Base-by-base conservation (phyloP, 2,888 invertebrate genomes). In the Aleiodes alternator region DNA sequence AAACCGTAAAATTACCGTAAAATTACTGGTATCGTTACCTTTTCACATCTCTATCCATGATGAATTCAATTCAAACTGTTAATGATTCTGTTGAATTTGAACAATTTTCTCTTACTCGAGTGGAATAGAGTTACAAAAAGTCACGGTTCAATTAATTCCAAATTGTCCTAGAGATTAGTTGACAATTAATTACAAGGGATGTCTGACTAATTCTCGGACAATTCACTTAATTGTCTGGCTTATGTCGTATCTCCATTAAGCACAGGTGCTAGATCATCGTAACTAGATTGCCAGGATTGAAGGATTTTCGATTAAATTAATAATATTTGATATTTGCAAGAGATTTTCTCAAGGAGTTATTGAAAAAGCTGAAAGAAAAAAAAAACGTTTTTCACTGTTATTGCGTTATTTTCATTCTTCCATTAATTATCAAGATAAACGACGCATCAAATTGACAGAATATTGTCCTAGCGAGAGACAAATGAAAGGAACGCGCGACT, bases 401-500 rank as follows among this genome's bases (percentile, higher is more conserved):
- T 23, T 11, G 11, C 6, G 0, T 34, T 34, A 11, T 38, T 64
- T 11, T 23, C 8, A 16, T 16, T 48, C 16, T 12, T 38, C 2
- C 43, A 72, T 68, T 9, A 53, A 50, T 59, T 66, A 48, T 68
- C 23, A 34, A 9, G 48, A 16, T 56, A 14, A 73, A 69, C 23
- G 31, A 7, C 69, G 23, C 55, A 61, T 64, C 48, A 68, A 53
- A 34, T 43, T 56, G 51, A 57, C 68, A 31, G 23, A 8, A 72
- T 57, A 56, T 57, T 69, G 51, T 69, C 12, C 43, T 43, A 43
- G 43, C 55, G 71, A 57, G 48, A 59, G 73, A 72, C 72, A 72
- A 76, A 31, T 55, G 74, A 61, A 76, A 76, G 59, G 50, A 76
- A 76, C 69, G 59, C 72, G 69, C 75, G 72, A 56, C 72, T 72